Percentiles rank a stretch among this genome's conserved stretches.
Evolutionary conservation across 2,797 vertebrate species (phyloP).

Genomic region (Cyprinella venusta): DNA sequence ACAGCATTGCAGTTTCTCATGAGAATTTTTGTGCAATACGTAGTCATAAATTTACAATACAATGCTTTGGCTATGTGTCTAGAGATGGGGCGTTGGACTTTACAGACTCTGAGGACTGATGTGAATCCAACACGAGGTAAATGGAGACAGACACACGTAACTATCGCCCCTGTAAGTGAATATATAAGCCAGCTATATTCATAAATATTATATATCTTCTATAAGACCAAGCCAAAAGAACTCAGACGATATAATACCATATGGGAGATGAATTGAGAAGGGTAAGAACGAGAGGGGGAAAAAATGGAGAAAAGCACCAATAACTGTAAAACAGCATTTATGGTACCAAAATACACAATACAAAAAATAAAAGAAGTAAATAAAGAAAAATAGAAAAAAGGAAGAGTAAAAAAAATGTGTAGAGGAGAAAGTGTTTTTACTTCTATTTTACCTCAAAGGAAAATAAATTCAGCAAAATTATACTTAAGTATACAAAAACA

Average conservation of each 20-base stretch:
- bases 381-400: background rate
- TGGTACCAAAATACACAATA: background rate
- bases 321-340: constrained; percentile 7
- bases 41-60: constrained; percentile 45
- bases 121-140: constrained; percentile 43
- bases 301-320: background rate
- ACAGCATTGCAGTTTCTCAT: constrained; percentile 47
- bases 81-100: constrained; percentile 34
- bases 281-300: background rate
- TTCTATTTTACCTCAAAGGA: too few relatives aligned
- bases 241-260: constrained; percentile 15
- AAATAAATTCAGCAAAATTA: background rate
- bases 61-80: constrained; percentile 39
- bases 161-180: constrained; percentile 35
- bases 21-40: constrained; percentile 30
- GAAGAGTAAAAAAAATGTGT: background rate
- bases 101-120: constrained; percentile 35
- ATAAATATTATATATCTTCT: constrained; percentile 48
- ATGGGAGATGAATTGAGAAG: constrained; percentile 20
- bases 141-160: constrained; percentile 44
- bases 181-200: constrained; percentile 43
- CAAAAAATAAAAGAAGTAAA: background rate
- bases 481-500: too few relatives aligned
- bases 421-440: background rate
- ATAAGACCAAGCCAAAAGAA: constrained; percentile 27